Base-by-base conservation (phyloP, 2,113 vertebrate species). In the Gymnocephalus cernua region DNA sequence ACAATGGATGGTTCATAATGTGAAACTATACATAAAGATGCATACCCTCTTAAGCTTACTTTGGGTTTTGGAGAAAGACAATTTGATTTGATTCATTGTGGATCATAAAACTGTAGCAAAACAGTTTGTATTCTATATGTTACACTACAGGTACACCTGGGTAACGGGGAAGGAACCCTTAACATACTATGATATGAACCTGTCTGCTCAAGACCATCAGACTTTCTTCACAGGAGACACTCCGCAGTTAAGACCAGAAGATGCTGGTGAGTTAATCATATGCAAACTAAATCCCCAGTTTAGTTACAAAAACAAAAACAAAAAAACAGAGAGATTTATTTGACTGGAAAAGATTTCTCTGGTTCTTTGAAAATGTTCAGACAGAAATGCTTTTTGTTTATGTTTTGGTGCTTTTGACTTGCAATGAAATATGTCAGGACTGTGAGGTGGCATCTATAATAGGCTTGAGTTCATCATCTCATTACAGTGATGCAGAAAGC, bases 101-200 rank as follows among this genome's bases (percentile, higher is more conserved):
- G 5, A 23, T 27, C 3, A 35, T 67, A 0, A 64, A 77, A 76
- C 15, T 0, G 19, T 14, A 58, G 25, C 2, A 56, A 2, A 23
- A 10, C 9, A 32, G 29, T 41, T 0, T 25, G 1, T 53, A 5
- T 63, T 56, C 69, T 23, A 32, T 32, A 44, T 5, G 75, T 48
- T 74, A 38, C 50, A 69, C 1, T 70, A 76, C 50, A 99, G 98
- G 86, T 99, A 99, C 88, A 98, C 97, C 47, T 99, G 98, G 98
- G 97, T 99, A 85, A 99, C 98, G 19, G 98, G 98, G 71, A 99
- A 98, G 92, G 98, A 99, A 77, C 98, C 98, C 15, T 94, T 99
- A 81, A 99, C 98, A 0, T 99, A 99, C 89, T 99, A 99, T 62
- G 98, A 99, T 87, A 99, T 99, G 98, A 99, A 99, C 86, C 93